Percentiles rank a stretch among this genome's conserved stretches.
Conservation (phyloP, 2,113 vertebrate genomes). For the Thunnus thynnus region DNA sequence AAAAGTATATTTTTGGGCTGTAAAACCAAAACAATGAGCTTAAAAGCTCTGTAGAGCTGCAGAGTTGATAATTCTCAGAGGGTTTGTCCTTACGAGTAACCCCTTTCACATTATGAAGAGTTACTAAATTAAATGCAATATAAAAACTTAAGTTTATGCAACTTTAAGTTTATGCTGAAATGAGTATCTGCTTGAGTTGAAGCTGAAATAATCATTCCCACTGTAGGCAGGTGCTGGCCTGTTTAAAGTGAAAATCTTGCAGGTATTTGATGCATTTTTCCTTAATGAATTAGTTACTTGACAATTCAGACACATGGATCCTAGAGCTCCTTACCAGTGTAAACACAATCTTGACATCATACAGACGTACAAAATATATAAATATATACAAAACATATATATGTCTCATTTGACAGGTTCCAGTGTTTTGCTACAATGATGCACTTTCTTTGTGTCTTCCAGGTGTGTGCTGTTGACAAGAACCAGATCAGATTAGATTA, state of each 20-base stretch:
- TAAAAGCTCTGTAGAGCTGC: background rate
- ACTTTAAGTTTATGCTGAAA: constrained; percentile 33
- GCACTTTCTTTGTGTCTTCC: constrained; percentile 10
- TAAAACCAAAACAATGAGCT: background rate
- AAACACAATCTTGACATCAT: constrained; percentile 64
- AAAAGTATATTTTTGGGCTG: background rate
- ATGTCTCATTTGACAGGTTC: constrained; percentile 33
- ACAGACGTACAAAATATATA: constrained; percentile 66
- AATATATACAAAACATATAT: constrained; percentile 67
- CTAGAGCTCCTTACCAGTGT: constrained; percentile 43
- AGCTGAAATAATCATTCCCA: background rate
- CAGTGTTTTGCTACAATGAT: constrained; percentile 68
- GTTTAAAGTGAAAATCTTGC: constrained; percentile 12
- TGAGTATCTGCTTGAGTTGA: background rate
- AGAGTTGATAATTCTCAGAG: background rate
- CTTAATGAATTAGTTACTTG: constrained; percentile 3
- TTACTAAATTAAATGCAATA: background rate
- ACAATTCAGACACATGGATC: constrained; percentile 1
- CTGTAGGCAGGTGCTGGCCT: background rate
- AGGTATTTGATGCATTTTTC: constrained; percentile 22
- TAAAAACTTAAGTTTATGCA: constrained; percentile 29
- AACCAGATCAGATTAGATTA: background rate
- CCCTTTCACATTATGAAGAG: background rate
- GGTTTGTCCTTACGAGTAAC: background rate
- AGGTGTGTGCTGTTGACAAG: constrained; percentile 1